These are phyloP conservation scores for Dynastes grantii DNA, from an alignment of 2,888 invertebrate species.

Conservation along the genomic window DNA sequence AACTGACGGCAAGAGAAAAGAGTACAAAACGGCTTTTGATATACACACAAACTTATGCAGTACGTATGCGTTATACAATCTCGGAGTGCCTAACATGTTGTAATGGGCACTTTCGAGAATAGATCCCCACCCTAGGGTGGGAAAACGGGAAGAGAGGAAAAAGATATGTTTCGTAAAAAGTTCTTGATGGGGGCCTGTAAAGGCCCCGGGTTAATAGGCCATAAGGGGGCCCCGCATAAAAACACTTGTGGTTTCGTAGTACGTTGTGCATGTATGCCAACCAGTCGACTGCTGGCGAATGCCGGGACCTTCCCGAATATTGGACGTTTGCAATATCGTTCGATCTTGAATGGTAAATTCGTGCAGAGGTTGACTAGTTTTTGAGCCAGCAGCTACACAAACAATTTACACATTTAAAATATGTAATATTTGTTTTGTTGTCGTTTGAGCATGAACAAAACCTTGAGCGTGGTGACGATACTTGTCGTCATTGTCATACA, in stretches of 20 bases:
- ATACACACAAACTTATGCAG: constrained; percentile 29
- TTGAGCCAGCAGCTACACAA: too few species aligned
- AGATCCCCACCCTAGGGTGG: background rate
- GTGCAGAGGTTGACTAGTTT: background rate
- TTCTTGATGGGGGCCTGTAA: constrained; percentile 49
- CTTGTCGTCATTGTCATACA: too few species aligned
- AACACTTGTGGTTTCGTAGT: constrained; percentile 54
- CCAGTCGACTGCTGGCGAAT: constrained; percentile 10
- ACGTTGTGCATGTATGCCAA: constrained; percentile 28
- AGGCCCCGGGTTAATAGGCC: constrained; percentile 57
- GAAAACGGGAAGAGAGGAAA: constrained; percentile 40
- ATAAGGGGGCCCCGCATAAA: constrained; percentile 59
- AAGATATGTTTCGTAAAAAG: constrained; percentile 33
- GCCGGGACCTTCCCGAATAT: constrained; percentile 22
- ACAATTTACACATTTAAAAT: too few species aligned
- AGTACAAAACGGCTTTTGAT: constrained; percentile 56
- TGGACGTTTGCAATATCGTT: constrained; percentile 4
- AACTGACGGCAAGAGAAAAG: constrained; percentile 19
- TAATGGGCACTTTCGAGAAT: constrained; percentile 43
- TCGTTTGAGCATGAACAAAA: too few species aligned
- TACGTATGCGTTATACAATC: constrained; percentile 25
- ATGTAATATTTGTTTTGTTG: too few species aligned
- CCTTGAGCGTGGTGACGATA: too few species aligned
- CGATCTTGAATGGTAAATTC: constrained; percentile 11
- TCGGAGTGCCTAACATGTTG: constrained; percentile 35